Evolutionary conservation across 1,140 invertebrate genomes (phyloP).

Genomic region (Laupala kohalensis): DNA sequence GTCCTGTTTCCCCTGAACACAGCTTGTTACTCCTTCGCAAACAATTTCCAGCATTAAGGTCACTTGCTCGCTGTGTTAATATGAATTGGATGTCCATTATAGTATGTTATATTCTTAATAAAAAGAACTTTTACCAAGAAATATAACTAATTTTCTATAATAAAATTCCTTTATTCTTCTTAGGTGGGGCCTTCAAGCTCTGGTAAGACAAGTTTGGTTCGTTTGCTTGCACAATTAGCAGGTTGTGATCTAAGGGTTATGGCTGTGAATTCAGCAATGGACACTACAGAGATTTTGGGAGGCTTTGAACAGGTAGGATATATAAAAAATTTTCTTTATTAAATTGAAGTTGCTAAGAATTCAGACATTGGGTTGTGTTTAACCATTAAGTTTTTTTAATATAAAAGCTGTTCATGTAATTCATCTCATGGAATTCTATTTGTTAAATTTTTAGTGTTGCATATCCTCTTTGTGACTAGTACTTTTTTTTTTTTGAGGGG

Average conservation of each 20-base stretch:
- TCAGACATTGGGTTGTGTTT: too few species aligned
- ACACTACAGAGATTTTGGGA: slow-evolving; percentile 87
- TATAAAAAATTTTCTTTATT: too few species aligned
- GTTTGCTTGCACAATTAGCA: slow-evolving; percentile 57
- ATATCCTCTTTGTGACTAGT: not conserved
- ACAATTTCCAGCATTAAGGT: slow-evolving; percentile 52
- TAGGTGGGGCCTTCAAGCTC: slow-evolving; percentile 60
- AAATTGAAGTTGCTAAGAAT: too few species aligned
- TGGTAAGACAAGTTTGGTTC: slow-evolving; percentile 74
- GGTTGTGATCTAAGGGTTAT: slow-evolving; percentile 63
- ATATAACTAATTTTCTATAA: not conserved
- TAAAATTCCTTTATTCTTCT: slow-evolving; percentile 19
- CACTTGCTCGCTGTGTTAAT: slow-evolving; percentile 66
- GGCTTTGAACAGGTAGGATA: slow-evolving; percentile 88
- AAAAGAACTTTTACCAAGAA: not conserved
- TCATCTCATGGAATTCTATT: not conserved
- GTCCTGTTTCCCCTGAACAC: not conserved
- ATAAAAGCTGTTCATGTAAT: too few species aligned
- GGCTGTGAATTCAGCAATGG: slow-evolving; percentile 84
- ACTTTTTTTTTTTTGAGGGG: too few species aligned
- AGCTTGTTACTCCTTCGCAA: slow-evolving; percentile 44
- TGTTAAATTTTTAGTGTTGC: not conserved
- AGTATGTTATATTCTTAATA: slow-evolving; percentile 31
- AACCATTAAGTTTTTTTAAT: too few species aligned
- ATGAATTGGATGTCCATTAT: slow-evolving; percentile 88